Base-by-base conservation (phyloP, 2,888 invertebrate species). In the Theretra japonica region DNA sequence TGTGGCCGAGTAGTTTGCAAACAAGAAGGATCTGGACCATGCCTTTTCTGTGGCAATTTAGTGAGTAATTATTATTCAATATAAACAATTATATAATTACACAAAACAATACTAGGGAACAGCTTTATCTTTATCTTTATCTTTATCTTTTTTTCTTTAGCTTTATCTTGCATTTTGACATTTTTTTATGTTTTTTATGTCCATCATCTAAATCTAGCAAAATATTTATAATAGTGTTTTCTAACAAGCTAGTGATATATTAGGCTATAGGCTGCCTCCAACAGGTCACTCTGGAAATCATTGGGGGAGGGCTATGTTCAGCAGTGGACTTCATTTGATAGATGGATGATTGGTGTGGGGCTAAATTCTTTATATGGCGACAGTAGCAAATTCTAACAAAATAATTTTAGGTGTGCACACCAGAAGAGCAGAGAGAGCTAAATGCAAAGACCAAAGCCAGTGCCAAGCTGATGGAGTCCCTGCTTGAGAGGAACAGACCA, bases 21-120 rank as follows among this genome's bases (percentile, higher is more conserved):
- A 72, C 98, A 99, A 91, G 99, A 99, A 93, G 99, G 99, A 1
- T 97, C 99, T 11, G 99, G 99, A 0, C 98, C 99, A 0, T 99
- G 99, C 86, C 95, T 99, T 62, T 98, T 97, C 86, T 99, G 99
- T 93, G 97, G 97, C 0, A 96, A 96, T 81, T 92, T 98, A 88
- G 99, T 99, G 88, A 89, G 84, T 28, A 17, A 15, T 21, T 48
- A 48, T 48, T 2, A 23, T 48, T 21, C 19, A 33, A 21, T 2
- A 21, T 33, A 19, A 5, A 6, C 8, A 33, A 33, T 23, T 25
- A n/a, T 17, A 28, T 28, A 11, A 30, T 33, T 4, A 60, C 28
- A 60, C 7, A 8, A 17, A 19, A 57, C 57, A 60, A 5, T 19
- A 19, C 3, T 7, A 25, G 1, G 11, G 4, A 6, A 30, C 17